phyloP scores from a whole-genome alignment of 2,888 invertebrate species.

The Eumerus sabulonum region DNA sequence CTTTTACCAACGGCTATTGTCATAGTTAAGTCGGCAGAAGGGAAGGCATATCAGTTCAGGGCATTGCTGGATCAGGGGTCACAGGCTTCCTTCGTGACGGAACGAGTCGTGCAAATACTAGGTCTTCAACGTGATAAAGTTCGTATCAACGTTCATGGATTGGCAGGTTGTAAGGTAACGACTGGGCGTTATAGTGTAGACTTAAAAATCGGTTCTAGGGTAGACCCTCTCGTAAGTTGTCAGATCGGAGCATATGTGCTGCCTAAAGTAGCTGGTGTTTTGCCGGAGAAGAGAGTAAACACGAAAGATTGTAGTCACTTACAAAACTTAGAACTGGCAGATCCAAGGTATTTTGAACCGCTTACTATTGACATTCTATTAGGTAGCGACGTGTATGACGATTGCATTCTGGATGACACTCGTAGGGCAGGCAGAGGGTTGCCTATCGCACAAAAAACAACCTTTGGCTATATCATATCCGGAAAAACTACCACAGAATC shows the following conservation, averaged over 20 bases:
- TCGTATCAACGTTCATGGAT: neutral
- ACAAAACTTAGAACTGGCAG: constrained; percentile 24
- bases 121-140: neutral
- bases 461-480: constrained; percentile 43
- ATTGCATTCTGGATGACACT: constrained; percentile 15
- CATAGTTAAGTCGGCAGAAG: neutral
- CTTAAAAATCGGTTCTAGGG: neutral
- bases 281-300: neutral
- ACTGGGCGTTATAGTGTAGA: neutral
- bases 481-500: constrained; percentile 25
- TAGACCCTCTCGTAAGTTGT: neutral
- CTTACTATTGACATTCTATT: constrained; percentile 8
- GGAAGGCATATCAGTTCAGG: neutral
- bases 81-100: neutral
- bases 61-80: constrained; percentile 4
- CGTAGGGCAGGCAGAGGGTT: neutral
- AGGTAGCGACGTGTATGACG: constrained; percentile 12
- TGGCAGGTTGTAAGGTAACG: neutral
- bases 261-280: neutral
- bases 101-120: neutral
- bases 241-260: neutral
- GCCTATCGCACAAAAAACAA: neutral
- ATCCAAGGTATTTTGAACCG: constrained; percentile 33
- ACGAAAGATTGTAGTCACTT: neutral
- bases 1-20: constrained; percentile 1